Conservation (phyloP, 2,797 vertebrate species). For the Bovichtus variegatus region DNA sequence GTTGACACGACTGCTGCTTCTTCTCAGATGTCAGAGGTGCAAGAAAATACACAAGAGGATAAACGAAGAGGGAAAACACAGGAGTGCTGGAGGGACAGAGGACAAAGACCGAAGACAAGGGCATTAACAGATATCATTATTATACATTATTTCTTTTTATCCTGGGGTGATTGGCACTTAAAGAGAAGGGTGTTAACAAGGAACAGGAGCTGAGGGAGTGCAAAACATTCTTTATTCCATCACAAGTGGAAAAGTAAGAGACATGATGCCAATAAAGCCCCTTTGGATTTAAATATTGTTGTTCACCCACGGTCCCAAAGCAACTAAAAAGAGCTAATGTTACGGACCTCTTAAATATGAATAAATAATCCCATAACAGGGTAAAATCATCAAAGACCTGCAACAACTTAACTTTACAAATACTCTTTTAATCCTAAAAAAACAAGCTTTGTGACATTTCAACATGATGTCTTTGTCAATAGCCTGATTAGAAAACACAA, state of each 20-base stretch:
- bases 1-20: constrained; percentile 18
- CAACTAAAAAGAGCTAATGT: constrained; percentile 3
- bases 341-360: neutral
- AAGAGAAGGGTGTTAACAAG: constrained; percentile 26
- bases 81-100: neutral
- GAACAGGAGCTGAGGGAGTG: constrained; percentile 11
- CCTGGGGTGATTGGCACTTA: constrained; percentile 33
- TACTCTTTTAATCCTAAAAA: neutral
- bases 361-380: neutral
- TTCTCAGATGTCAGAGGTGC: neutral
- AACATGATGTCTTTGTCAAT: neutral
- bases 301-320: neutral
- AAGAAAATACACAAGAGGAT: constrained; percentile 8
- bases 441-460: neutral
- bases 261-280: constrained; percentile 9
- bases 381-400: neutral
- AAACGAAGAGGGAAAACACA: neutral
- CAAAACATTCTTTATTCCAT: constrained; percentile 32
- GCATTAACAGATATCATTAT: constrained; percentile 21
- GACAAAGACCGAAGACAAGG: neutral
- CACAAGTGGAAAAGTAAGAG: constrained; percentile 30
- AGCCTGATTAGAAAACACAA: neutral
- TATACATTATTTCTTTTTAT: too few relatives aligned
- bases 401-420: neutral
- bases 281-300: constrained; percentile 6